These are phyloP conservation scores for Amazona finschi DNA, from an alignment of 2,797 vertebrate genomes.

Conservation along the genomic window DNA sequence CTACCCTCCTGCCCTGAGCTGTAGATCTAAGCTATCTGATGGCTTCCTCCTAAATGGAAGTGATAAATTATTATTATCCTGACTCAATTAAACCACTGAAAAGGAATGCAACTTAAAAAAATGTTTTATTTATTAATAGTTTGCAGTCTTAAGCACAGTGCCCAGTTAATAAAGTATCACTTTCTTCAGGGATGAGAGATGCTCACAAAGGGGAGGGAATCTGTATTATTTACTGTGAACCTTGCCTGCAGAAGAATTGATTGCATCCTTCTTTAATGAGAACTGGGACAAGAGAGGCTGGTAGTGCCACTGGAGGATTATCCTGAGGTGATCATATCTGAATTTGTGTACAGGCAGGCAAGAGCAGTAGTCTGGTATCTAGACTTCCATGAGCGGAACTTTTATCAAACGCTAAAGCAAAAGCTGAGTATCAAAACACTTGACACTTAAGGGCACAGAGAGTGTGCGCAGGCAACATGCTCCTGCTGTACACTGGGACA, in stretches of 20 bases:
- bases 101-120: constrained; percentile 17
- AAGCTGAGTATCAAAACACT: neutral
- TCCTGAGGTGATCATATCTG: neutral
- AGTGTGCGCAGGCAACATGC: neutral
- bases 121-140: constrained; percentile 52
- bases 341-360: neutral
- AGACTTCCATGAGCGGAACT: neutral
- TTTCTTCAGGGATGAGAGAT: constrained; percentile 35
- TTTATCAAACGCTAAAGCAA: neutral
- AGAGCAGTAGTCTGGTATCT: neutral
- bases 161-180: constrained; percentile 37
- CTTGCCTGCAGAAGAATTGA: constrained; percentile 6
- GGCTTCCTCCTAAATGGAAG: neutral
- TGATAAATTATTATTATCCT: constrained; percentile 15
- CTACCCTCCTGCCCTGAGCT: neutral
- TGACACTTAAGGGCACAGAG: neutral
- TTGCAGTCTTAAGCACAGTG: constrained; percentile 9
- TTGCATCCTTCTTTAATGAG: constrained; percentile 38
- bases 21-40: neutral
- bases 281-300: constrained; percentile 4
- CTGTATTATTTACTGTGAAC: neutral
- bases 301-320: constrained; percentile 11
- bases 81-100: constrained; percentile 27
- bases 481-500: neutral
- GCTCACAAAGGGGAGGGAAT: constrained; percentile 1